Percentiles rank a stretch among this genome's conserved stretches.
These are phyloP conservation scores for Rhabdornis inornatus DNA, from an alignment of 2,113 vertebrate species.

Conservation along the genomic window DNA sequence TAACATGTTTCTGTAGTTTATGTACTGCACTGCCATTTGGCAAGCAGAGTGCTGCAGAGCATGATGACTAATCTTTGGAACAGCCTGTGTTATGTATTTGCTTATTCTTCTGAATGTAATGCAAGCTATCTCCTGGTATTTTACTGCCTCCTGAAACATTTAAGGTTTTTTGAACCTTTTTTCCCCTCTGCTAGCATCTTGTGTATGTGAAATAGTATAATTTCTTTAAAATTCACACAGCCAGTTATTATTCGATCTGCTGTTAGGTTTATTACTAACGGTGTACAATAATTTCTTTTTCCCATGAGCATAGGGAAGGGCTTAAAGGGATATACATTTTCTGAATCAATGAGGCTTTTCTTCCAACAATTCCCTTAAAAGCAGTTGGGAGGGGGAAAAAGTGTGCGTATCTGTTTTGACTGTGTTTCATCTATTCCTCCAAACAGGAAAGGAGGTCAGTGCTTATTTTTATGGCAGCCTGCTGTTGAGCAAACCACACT, in stretches of 20 bases:
- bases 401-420: background rate
- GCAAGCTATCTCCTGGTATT: background rate
- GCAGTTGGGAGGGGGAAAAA: background rate
- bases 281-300: background rate
- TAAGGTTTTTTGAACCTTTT: background rate
- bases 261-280: background rate
- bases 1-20: background rate
- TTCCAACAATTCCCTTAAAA: background rate
- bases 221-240: background rate
- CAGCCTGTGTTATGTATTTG: background rate
- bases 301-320: background rate
- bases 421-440: background rate
- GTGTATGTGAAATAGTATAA: background rate
- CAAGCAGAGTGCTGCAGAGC: background rate
- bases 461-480: background rate
- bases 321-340: fast-evolving
- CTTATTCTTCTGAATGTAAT: background rate
- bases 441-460: background rate
- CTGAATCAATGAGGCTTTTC: background rate
- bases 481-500: background rate
- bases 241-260: background rate
- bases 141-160: background rate
- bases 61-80: background rate
- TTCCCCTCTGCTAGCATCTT: background rate
- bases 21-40: background rate